Evolutionary conservation across 1,140 invertebrate species (phyloP).

Genomic region (Bombus affinis): DNA sequence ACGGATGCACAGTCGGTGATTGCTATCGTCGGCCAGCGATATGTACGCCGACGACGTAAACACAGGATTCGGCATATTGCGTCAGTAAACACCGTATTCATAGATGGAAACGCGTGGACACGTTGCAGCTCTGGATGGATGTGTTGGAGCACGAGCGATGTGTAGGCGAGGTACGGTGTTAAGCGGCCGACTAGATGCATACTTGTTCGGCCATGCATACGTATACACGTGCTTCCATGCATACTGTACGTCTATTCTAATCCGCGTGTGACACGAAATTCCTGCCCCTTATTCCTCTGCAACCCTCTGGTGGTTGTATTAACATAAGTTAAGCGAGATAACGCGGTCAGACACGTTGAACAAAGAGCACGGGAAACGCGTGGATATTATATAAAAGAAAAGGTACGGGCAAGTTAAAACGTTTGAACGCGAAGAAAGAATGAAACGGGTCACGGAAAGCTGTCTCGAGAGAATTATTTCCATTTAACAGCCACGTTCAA

Average conservation of each 20-base stretch:
- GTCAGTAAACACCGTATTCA: conserved; percentile 63
- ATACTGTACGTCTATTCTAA: conserved; percentile 24
- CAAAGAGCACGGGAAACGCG: conserved; percentile 25
- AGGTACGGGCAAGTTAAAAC: not conserved
- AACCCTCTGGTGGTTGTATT: conserved; percentile 13
- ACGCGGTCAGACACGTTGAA: not conserved
- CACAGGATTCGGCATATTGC: conserved; percentile 66
- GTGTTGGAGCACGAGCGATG: not conserved
- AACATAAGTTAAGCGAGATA: conserved; percentile 55
- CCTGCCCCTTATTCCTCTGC: not conserved
- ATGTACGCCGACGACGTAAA: conserved; percentile 63
- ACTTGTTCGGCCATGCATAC: conserved; percentile 41
- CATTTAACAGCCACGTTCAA: conserved; percentile 52
- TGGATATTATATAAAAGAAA: not conserved
- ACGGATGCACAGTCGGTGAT: conserved; percentile 59
- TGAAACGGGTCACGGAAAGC: conserved; percentile 62
- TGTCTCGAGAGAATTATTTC: conserved; percentile 64
- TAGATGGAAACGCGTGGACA: conserved; percentile 55
- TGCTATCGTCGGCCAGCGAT: conserved; percentile 60
- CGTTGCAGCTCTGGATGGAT: conserved; percentile 19
- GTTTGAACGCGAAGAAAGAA: conserved; percentile 38
- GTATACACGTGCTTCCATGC: not conserved
- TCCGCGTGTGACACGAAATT: conserved; percentile 32
- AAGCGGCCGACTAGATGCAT: conserved; percentile 51
- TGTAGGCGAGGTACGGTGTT: conserved; percentile 34